phyloP scores from a whole-genome alignment of 2,113 vertebrate species.

The Phalacrocorax aristotelis region DNA sequence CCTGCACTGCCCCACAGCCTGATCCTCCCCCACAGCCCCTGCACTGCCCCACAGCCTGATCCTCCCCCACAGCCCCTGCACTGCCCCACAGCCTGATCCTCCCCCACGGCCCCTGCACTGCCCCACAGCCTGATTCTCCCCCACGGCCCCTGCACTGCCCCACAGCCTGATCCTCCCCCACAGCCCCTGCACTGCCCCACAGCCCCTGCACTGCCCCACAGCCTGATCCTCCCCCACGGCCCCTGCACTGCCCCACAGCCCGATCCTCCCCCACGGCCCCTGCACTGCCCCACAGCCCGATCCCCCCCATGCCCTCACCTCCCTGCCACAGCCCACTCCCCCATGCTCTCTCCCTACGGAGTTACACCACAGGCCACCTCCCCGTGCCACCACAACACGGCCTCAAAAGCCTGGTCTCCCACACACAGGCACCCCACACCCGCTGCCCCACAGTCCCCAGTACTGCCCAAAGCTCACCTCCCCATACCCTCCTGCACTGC shows the following conservation, averaged over 20 bases:
- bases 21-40: no score
- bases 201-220: not conserved
- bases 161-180: not conserved
- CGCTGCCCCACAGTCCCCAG: no score
- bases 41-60: no score
- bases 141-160: no score
- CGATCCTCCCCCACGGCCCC: no score
- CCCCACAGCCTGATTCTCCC: not conserved
- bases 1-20: no score
- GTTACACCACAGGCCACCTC: not conserved
- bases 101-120: accelerated
- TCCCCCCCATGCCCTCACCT: not conserved
- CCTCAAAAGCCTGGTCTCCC: not conserved
- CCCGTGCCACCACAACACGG: accelerated
- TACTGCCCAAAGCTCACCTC: not conserved
- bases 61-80: no score
- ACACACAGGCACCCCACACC: accelerated
- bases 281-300: not conserved
- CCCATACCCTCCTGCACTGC: not conserved
- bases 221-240: no score
- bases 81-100: no score
- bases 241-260: not conserved
- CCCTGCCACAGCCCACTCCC: no score
- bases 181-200: no score
- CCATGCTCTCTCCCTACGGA: not conserved